Evolutionary conservation across 1,140 invertebrate species (phyloP).

Genomic region (Ectropis grisescens): DNA sequence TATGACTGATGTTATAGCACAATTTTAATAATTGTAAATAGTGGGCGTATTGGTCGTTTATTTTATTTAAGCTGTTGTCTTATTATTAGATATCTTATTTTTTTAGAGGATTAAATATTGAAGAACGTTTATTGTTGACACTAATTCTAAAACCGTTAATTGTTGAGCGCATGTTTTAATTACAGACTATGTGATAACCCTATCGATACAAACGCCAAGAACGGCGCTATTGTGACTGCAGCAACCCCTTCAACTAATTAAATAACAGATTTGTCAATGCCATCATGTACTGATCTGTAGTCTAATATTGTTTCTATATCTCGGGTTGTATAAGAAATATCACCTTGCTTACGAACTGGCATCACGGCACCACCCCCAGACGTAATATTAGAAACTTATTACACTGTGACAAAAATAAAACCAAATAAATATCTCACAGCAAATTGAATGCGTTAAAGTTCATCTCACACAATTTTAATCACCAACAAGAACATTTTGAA

Average conservation of each 20-base stretch:
- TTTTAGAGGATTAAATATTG: no score
- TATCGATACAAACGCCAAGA: conserved; percentile 20
- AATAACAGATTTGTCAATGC: conserved; percentile 11
- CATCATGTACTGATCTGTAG: no score
- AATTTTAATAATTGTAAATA: no score
- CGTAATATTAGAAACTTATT: conserved; percentile 55
- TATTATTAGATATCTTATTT: no score
- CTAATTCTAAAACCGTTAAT: no score
- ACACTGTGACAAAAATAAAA: conserved; percentile 49
- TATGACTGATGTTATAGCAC: no score
- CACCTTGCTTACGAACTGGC: conserved; percentile 72
- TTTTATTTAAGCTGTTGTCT: no score
- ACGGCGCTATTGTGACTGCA: conserved; percentile 12
- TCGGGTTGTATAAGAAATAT: conserved; percentile 13
- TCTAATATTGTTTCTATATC: no score
- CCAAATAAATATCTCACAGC: conserved; percentile 38
- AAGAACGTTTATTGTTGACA: no score
- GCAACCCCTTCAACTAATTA: conserved; percentile 13
- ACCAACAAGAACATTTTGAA: conserved; percentile 42
- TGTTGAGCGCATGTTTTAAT: no score
- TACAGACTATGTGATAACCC: conserved; percentile 15
- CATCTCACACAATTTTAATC: conserved; percentile 52
- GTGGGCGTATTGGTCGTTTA: no score
- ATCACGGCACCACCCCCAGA: conserved; percentile 67
- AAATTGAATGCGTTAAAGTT: conserved; percentile 19